These are phyloP conservation scores for Lycophotia porphyrea DNA, from an alignment of 2,888 invertebrate genomes.

Conservation along the genomic window DNA sequence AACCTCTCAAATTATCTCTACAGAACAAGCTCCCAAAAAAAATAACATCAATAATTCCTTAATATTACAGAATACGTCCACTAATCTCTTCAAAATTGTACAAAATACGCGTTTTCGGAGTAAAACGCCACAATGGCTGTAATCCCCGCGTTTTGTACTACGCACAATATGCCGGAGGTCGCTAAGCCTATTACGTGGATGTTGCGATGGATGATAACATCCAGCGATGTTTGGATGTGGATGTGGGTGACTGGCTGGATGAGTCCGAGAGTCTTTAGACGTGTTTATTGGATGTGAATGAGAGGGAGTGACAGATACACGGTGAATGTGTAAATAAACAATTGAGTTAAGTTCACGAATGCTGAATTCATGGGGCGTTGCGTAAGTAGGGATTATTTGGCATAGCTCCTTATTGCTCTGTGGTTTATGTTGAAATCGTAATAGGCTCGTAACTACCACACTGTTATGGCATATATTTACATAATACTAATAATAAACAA, in stretches of 20 bases:
- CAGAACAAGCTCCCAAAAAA: neutral
- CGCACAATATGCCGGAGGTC: slow-evolving; percentile 51
- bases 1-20: slow-evolving; percentile 11
- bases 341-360: slow-evolving; percentile 14
- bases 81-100: slow-evolving; percentile 59
- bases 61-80: slow-evolving; percentile 54
- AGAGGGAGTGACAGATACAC: slow-evolving; percentile 31
- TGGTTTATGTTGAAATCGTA: neutral
- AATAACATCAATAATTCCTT: slow-evolving; percentile 5
- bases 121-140: slow-evolving; percentile 57
- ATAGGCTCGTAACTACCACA: neutral
- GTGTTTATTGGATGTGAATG: slow-evolving; percentile 41
- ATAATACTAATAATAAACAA: no score
- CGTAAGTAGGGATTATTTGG: slow-evolving; percentile 5
- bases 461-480: neutral
- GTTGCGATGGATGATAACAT: slow-evolving; percentile 35
- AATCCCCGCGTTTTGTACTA: slow-evolving; percentile 35
- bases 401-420: neutral
- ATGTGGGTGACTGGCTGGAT: no score
- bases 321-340: slow-evolving; percentile 26
- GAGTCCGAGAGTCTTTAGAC: slow-evolving; percentile 29
- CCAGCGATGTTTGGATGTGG: slow-evolving; percentile 28
- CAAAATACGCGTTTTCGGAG: slow-evolving; percentile 65
- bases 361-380: neutral
- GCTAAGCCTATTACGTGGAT: slow-evolving; percentile 56